These are phyloP conservation scores for Proales similis DNA, from an alignment of 1,140 invertebrate species.

Conservation along the genomic window DNA sequence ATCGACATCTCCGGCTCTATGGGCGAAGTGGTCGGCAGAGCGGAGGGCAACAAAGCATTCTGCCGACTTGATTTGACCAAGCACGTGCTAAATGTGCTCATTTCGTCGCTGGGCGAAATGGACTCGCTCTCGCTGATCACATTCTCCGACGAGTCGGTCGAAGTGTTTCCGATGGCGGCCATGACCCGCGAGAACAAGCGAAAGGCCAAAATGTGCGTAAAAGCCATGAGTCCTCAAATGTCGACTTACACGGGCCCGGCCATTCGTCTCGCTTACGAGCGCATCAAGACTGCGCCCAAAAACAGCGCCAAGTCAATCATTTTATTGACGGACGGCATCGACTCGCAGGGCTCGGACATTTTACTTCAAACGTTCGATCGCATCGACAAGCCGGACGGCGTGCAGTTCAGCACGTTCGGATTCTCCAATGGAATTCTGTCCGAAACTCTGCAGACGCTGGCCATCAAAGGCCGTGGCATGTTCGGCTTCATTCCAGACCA, in stretches of 20 bases:
- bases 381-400: slow-evolving; percentile 16
- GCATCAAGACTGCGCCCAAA: slow-evolving; percentile 9
- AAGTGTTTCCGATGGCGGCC: neutral
- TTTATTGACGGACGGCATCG: slow-evolving; percentile 27
- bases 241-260: slow-evolving; percentile 20
- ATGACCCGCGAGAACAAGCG: slow-evolving; percentile 11
- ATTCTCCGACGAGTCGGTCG: neutral
- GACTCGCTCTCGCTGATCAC: slow-evolving; percentile 9
- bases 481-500: slow-evolving; percentile 37
- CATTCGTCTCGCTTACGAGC: slow-evolving; percentile 1
- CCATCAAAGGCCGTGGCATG: slow-evolving; percentile 12
- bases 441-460: neutral
- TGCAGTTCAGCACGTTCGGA: slow-evolving; percentile 31
- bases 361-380: slow-evolving; percentile 14
- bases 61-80: slow-evolving; percentile 25
- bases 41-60: slow-evolving; percentile 7
- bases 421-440: slow-evolving; percentile 14
- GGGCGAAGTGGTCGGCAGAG: neutral
- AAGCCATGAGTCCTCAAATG: neutral
- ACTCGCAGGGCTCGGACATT: slow-evolving; percentile 11
- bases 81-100: slow-evolving; percentile 28
- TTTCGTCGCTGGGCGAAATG: slow-evolving; percentile 3
- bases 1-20: slow-evolving; percentile 35
- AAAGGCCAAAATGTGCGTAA: slow-evolving; percentile 10
- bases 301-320: slow-evolving; percentile 17